Base-by-base conservation (phyloP, 2,113 vertebrate genomes). In the Penelope pileata region DNA sequence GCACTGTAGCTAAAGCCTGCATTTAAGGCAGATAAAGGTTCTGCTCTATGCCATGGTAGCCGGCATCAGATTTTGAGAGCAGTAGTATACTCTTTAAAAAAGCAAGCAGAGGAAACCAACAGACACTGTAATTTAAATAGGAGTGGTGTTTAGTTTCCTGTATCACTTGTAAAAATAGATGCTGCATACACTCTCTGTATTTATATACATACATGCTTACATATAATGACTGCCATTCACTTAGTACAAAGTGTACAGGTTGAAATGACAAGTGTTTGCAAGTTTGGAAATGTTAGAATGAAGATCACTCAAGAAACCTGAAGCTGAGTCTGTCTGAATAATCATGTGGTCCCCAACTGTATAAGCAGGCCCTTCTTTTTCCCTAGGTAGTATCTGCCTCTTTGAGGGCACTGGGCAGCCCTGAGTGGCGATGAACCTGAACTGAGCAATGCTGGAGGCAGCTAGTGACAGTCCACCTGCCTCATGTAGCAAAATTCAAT, bases 81-180 rank as follows among this genome's bases (percentile, higher is more conserved):
- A 54, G 43, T 72, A 89, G 38, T 40, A 72, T 32, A 17, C 4
- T 47, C 43, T 76, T 87, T 66, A 45, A 80, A 83, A 88, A 94
- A 85, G 6, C 56, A 75, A 87, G 13, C 4, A 75, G 79, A 16
- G 38, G 76, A 93, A 91, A 73, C 54, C 47, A 89, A 60, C 17
- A 86, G 47, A 51, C 56, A 67, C 26, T 43, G 26, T 47, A 83
- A 81, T 93, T 91, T 86, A 83, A 95, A 81, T 63, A 88, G 51
- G 69, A 91, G 83, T 51, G 11, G 12, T 70, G 17, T 45, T 94
- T 73, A 88, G 76, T 60, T 92, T 70, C 64, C 54, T 63, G 23
- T 72, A 63, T 47, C 73, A 15, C 22, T 88, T 75, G 30, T 86
- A 86, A 93, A 95, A 91, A 81, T 56, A 90, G 60, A 60, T 4